A percentile compares a stretch with the other conserved stretches of the same genome.
These are phyloP conservation scores for Odobenus rosmarus DNA, from an alignment of 2,113 vertebrate species.

Conservation along the genomic window DNA sequence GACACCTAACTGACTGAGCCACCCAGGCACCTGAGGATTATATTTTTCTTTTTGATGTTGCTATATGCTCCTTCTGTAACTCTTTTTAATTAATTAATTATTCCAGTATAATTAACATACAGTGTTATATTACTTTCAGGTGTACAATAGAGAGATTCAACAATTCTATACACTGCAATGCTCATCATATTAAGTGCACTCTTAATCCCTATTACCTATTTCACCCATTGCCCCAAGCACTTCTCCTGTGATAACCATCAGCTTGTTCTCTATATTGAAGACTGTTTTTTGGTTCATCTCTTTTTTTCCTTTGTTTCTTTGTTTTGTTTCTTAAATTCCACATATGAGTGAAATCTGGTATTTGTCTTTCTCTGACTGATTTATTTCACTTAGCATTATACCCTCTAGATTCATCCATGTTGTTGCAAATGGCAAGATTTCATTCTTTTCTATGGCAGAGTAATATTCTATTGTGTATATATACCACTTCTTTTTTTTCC, in stretches of 20 bases:
- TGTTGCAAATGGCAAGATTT: neutral
- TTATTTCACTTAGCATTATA: neutral
- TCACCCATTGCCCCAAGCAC: neutral
- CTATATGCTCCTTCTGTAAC: neutral
- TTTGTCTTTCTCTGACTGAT: neutral
- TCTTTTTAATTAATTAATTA: neutral
- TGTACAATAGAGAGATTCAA: neutral
- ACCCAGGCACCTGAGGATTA: no score
- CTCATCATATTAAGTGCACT: neutral
- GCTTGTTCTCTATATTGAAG: neutral
- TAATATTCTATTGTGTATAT: neutral
- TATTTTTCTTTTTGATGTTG: neutral
- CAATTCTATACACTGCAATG: neutral
- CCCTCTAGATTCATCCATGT: neutral
- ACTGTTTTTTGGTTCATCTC: neutral
- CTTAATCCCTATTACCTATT: neutral
- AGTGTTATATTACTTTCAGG: neutral
- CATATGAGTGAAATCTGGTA: neutral
- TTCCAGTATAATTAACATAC: neutral
- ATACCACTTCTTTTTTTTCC: no score
- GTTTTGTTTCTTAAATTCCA: neutral
- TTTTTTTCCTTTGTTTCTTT: neutral
- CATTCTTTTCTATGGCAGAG: neutral
- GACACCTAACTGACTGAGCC: no score
- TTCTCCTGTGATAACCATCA: neutral